phyloP scores from a whole-genome alignment of 1,140 invertebrate genomes.

The Sycophaga agraensis region DNA sequence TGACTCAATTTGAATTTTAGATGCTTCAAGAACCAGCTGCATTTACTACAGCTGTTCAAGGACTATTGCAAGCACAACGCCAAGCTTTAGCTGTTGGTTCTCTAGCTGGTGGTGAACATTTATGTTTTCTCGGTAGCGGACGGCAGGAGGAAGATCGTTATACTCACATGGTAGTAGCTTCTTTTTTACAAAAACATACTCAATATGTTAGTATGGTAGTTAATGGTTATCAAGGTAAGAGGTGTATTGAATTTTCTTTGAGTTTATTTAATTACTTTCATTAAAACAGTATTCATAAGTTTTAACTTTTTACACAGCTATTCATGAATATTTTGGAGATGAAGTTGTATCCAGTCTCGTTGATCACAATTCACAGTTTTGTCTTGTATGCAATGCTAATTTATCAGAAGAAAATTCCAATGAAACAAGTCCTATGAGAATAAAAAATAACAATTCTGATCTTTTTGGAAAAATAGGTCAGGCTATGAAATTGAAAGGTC shows the following conservation, averaged over 20 bases:
- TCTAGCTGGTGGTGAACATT: constrained; percentile 89
- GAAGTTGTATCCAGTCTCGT: constrained; percentile 76
- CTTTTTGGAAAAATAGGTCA: constrained; percentile 76
- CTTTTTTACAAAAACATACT: constrained; percentile 92
- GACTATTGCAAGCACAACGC: constrained; percentile 84
- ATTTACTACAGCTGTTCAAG: constrained; percentile 93
- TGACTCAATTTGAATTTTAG: constrained; percentile 39
- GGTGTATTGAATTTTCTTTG: constrained; percentile 3
- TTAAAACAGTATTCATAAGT: too few species aligned
- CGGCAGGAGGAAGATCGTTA: constrained; percentile 94
- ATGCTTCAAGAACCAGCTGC: constrained; percentile 95
- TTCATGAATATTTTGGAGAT: constrained; percentile 82
- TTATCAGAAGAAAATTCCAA: constrained; percentile 55
- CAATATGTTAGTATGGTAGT: constrained; percentile 89
- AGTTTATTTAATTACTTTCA: neutral
- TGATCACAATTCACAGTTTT: constrained; percentile 77
- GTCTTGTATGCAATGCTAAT: constrained; percentile 76
- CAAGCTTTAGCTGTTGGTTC: constrained; percentile 87
- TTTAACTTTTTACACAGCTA: constrained; percentile 55
- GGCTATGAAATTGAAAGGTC: constrained; percentile 85
- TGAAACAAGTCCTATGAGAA: constrained; percentile 47
- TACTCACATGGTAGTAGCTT: constrained; percentile 97
- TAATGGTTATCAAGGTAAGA: constrained; percentile 84
- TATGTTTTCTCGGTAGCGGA: constrained; percentile 96
- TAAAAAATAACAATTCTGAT: constrained; percentile 61